Base-by-base conservation (phyloP, 2,113 vertebrate genomes). In the Oxyruncus cristatus region DNA sequence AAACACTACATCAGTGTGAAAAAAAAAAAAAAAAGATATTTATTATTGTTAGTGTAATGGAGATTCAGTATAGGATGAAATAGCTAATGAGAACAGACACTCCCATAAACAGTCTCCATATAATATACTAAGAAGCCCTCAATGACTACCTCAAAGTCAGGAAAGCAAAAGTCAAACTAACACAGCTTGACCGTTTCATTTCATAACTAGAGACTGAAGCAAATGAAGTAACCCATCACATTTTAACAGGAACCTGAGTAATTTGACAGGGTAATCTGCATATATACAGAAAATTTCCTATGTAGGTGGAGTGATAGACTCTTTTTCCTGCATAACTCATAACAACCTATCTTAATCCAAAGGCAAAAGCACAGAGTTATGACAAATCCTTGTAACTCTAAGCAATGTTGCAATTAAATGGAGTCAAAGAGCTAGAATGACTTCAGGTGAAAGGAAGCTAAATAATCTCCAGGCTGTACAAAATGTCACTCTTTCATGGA, bases 181-280 rank as follows among this genome's bases (percentile, higher is more conserved):
- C 13, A 39, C 33, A 75, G 17, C 28, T 86, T 93, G 85, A 89
- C 79, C 88, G 55, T 92, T 88, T 77, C 24, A 35, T 86, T 92
- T 95, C 22, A 17, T 90, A 68, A 74, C 85, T 68, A 52, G 46
- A 11, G 55, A 27, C n/a, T 81, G 63, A 39, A 86, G 59, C 8
- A 95, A 63, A 75, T 81, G 17, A 88, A 86, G 50, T 47, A 87
- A 76, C 4, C 27, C 24, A 61, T 84, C 50, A 77, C n/a, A 81
- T 9, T 0, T 84, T 91, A 93, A 81, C 19, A 67, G 39, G 55
- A 88, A 74, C 81, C 22, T 75, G 52, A 75, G 61, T 75, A 91
- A 94, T 84, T 59, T 89, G 76, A 74, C 75, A 91, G 61, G 27
- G 7, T 90, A 88, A 78, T 96, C 85, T 88, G 42, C 82, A 81